These are phyloP conservation scores for Pseudomyrmex dendroicus DNA, from an alignment of 1,140 invertebrate species.

Conservation along the genomic window DNA sequence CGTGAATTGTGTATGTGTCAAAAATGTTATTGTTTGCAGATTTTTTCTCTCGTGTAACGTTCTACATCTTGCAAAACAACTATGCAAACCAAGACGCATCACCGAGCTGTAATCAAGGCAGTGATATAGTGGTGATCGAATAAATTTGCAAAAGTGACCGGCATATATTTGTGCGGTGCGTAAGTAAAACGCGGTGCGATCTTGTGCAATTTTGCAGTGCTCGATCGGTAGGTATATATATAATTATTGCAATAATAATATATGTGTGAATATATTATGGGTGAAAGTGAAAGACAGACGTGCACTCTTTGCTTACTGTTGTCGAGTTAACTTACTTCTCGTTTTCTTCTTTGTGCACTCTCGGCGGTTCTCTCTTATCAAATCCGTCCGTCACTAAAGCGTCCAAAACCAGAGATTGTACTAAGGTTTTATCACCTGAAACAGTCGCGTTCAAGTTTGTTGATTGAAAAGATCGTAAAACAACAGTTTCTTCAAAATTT, in stretches of 20 bases:
- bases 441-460: conserved; percentile 15
- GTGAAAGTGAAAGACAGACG: conserved; percentile 51
- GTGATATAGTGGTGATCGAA: conserved; percentile 9
- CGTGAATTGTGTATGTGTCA: background rate
- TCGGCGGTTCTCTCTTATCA: conserved; percentile 86
- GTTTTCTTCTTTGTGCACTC: conserved; percentile 81
- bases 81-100: conserved; percentile 63
- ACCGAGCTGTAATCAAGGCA: conserved; percentile 52
- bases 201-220: conserved; percentile 67
- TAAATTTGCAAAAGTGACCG: conserved; percentile 58
- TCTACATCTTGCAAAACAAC: conserved; percentile 47
- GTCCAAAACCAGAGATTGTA: conserved; percentile 93
- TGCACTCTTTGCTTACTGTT: conserved; percentile 63
- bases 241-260: conserved; percentile 50
- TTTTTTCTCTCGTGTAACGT: background rate
- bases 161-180: conserved; percentile 52
- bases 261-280: conserved; percentile 10
- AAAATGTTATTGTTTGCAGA: conserved; percentile 5
- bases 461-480: background rate
- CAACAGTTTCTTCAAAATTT: too few species aligned
- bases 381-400: conserved; percentile 92
- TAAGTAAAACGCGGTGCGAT: conserved; percentile 62
- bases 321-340: conserved; percentile 79
- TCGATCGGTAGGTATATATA: conserved; percentile 16
- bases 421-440: conserved; percentile 91